Evolutionary conservation across 2,888 invertebrate species (phyloP).

Genomic region (Catocala sponsa): DNA sequence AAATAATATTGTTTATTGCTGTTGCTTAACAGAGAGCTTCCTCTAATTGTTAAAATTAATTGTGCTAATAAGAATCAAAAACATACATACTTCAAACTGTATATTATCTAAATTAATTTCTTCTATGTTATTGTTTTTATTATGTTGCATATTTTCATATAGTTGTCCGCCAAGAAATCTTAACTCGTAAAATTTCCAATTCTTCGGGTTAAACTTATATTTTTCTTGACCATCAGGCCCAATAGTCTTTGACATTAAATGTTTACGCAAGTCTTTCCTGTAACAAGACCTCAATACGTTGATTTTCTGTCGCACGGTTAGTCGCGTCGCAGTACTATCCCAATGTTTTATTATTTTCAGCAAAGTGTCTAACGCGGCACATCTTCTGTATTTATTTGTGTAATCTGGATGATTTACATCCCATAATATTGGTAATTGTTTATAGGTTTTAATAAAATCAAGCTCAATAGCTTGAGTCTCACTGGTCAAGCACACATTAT

Average conservation of each 20-base stretch:
- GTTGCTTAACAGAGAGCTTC: no score
- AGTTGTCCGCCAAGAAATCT: constrained; percentile 45
- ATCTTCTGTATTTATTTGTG: constrained; percentile 56
- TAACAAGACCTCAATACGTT: constrained; percentile 60
- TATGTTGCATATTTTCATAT: background rate
- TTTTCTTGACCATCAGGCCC: constrained; percentile 51
- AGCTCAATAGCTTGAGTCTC: constrained; percentile 44
- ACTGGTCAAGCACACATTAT: constrained; percentile 1
- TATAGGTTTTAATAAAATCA: constrained; percentile 55
- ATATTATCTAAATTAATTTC: constrained; percentile 38
- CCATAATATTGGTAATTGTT: constrained; percentile 55
- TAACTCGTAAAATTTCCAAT: constrained; percentile 59
- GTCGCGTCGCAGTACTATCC: constrained; percentile 48
- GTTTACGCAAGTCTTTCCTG: constrained; percentile 53
- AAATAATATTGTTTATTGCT: background rate
- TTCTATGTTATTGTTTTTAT: constrained; percentile 21
- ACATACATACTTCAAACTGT: constrained; percentile 42
- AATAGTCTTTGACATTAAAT: constrained; percentile 49
- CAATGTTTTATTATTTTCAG: constrained; percentile 49
- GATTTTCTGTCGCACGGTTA: constrained; percentile 58
- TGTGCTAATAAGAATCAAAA: background rate
- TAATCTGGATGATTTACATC: constrained; percentile 54
- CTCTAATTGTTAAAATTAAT: background rate
- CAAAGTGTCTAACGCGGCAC: constrained; percentile 48
- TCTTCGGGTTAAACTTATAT: constrained; percentile 50